Evolutionary conservation across 2,113 vertebrate genomes (phyloP).

Genomic region (Nansenia antarctica): DNA sequence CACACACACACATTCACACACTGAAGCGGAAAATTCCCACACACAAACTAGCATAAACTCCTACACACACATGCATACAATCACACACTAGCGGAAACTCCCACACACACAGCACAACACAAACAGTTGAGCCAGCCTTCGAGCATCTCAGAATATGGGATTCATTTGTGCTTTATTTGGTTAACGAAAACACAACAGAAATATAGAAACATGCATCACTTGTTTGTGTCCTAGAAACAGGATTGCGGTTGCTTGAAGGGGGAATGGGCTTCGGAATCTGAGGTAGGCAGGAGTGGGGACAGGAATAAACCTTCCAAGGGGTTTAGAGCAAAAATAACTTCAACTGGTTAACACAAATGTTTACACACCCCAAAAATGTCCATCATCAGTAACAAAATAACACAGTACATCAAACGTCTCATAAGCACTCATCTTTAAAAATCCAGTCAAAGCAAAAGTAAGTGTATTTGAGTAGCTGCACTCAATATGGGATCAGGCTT

Average conservation of each 20-base stretch:
- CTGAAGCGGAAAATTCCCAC: neutral
- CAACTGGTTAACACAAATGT: constrained; percentile 47
- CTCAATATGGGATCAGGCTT: neutral
- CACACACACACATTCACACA: neutral
- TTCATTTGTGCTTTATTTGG: constrained; percentile 78
- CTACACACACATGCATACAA: neutral
- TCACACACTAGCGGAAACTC: neutral
- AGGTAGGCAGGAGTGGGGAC: constrained; percentile 75
- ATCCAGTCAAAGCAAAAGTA: constrained; percentile 48
- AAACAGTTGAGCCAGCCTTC: constrained; percentile 12
- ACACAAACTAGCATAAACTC: neutral
- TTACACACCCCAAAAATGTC: constrained; percentile 53
- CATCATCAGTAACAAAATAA: constrained; percentile 54
- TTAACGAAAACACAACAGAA: constrained; percentile 71
- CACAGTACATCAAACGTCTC: constrained; percentile 48
- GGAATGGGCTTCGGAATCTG: constrained; percentile 62
- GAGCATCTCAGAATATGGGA: constrained; percentile 11
- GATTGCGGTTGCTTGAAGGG: constrained; percentile 60
- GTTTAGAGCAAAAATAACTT: constrained; percentile 48
- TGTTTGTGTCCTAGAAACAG: constrained; percentile 65
- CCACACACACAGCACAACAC: neutral
- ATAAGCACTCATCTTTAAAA: constrained; percentile 29
- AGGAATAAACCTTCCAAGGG: constrained; percentile 52
- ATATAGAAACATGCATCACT: constrained; percentile 76
- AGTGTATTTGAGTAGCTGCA: constrained; percentile 15